Base-by-base conservation (phyloP, 2,113 vertebrate species). In the Hippopotamus amphibius region DNA sequence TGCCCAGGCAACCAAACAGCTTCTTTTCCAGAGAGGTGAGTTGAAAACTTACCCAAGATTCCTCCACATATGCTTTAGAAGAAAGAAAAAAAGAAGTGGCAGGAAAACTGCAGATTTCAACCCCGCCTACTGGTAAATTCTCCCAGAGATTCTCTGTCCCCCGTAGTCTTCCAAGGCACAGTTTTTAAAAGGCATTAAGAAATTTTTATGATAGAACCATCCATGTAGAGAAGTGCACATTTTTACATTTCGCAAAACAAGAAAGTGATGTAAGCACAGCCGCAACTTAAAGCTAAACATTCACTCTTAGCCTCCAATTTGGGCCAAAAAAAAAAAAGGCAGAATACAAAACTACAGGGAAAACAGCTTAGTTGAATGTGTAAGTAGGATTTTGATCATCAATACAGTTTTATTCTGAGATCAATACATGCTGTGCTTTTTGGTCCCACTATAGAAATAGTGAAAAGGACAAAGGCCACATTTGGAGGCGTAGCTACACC, bases 181-280 rank as follows among this genome's bases (percentile, higher is more conserved):
- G 13, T 17, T 57, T 83, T 86, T 76, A 28, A 41, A 86, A 72
- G 1, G 63, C 5, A 48, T n/a, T 16, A 13, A 59, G 57, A 71
- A 33, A 57, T 50, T 61, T 87, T 72, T 71, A 37, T 6, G 19
- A 53, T 26, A 24, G 24, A 93, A 19, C 22, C 19, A 26, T 30
- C 43, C n/a, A 11, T 15, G 92, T 63, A 88, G 82, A 92, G 92
- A 90, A 61, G 85, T 76, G 85, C 8, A 76, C 74, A 43, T 91
- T 93, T 91, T 74, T 74, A 83, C 43, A 13, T 55, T 79, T 76
- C 59, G 72, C n/a, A 41, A 92, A 55, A 90, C 48, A 43, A 91
- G 24, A 81, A 93, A 48, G 71, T 7, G 28, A 48, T 43, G 4
- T 12, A 7, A 55, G 26, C 71, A 26, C 69, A 88, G 71, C 46